Base-by-base conservation (phyloP, 2,113 vertebrate species). In the Aramus guarauna region DNA sequence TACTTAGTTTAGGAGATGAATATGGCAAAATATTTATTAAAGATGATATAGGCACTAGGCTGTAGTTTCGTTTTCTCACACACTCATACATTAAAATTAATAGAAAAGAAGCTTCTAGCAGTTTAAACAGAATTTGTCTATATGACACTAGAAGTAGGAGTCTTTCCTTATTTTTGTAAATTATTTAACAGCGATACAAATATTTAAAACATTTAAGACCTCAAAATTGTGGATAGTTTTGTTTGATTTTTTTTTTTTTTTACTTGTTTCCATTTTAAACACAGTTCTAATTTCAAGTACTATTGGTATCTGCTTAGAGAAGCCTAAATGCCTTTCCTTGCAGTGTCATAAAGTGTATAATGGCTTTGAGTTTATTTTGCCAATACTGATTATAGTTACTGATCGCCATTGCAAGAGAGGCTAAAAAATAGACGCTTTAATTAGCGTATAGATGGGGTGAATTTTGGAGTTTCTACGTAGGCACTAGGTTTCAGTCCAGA, bases 1-100 rank as follows among this genome's bases (percentile, higher is more conserved):
- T 96, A 94, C 92, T 94, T 94, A 92, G 94, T 94, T 95, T 84
- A 94, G 92, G 96, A 94, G 83, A 97, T 58, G 79, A 94, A 95
- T 94, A 96, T 96, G 88, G 91, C 75, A 92, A 95, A 94, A 96
- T 97, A 97, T 96, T 96, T 97, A 97, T 97, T 95, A 41, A 95
- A 93, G 94, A 93, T 96, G 83, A 94, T 94, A 87, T 81, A 95
- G 92, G 85, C 77, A 74, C 81, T 83, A 76, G 78, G 45, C 90
- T 88, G 58, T 94, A 90, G 64, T 79, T 96, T 90, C 85, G 56
- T 84, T 78, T 90, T 71, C 69, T 93, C 69, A 39, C 64, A 92
- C 15, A 36, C 13, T 95, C 83, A 21, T 67, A 48, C 94, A 96
- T 96, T 96, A 96, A 96, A 97, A 97, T 97, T 97, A 95, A 97